These are phyloP conservation scores for Astreopora myriophthalma DNA, from an alignment of 64 coral and sea anemone genomes.

Conservation along the genomic window DNA sequence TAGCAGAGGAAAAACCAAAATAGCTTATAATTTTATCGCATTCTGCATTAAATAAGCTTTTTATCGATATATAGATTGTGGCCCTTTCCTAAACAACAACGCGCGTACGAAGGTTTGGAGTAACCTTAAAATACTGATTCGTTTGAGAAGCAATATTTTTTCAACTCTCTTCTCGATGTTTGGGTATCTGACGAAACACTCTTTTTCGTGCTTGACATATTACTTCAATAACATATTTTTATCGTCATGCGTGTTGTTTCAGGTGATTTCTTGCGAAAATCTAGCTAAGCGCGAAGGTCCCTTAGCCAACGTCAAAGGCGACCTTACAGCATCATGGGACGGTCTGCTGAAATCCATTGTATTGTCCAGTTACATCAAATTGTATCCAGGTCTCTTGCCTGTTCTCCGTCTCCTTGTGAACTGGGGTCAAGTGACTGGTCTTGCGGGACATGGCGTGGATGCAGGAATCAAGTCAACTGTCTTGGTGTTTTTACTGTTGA, in stretches of 20 bases:
- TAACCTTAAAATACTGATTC: too few species aligned
- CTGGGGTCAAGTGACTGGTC: constrained; percentile 82
- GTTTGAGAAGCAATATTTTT: too few species aligned
- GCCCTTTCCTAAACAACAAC: too few species aligned
- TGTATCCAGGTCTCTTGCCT: constrained; percentile 78
- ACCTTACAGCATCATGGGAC: constrained; percentile 85
- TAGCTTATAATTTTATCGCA: too few species aligned
- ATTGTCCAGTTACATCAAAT: constrained; percentile 75
- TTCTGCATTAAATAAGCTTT: too few species aligned
- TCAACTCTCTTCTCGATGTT: too few species aligned
- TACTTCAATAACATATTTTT: too few species aligned
- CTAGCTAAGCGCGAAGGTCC: background rate
- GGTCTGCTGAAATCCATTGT: constrained; percentile 90
- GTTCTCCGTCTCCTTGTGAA: constrained; percentile 80
- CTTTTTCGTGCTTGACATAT: too few species aligned
- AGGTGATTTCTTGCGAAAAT: constrained; percentile 75
- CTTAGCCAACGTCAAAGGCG: constrained; percentile 47
- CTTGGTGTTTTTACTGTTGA: constrained; percentile 78
- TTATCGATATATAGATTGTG: too few species aligned
- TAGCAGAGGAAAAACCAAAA: too few species aligned
- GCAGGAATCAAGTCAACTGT: constrained; percentile 73
- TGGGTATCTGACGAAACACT: too few species aligned
- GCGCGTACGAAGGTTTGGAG: too few species aligned
- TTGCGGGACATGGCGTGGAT: constrained; percentile 74
- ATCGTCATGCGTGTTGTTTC: background rate